phyloP scores from a whole-genome alignment of 2,888 invertebrate species.

The Trissolcus japonicus region DNA sequence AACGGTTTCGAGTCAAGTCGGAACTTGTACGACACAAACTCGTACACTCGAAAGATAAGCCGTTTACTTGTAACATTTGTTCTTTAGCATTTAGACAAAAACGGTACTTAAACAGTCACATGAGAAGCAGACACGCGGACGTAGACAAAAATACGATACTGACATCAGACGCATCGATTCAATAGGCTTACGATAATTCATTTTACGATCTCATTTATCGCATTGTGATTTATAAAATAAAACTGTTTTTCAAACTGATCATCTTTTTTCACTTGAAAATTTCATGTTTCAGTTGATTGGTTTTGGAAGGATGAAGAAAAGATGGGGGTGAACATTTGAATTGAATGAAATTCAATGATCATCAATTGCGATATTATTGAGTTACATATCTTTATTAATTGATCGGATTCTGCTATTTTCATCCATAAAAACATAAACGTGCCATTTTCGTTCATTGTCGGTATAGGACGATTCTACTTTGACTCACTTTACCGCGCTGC shows the following conservation, averaged over 20 bases:
- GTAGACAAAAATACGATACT: constrained; percentile 1
- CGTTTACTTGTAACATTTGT: constrained; percentile 77
- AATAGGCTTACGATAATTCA: too few relatives aligned
- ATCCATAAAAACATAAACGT: constrained; percentile 55
- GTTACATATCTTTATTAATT: constrained; percentile 50
- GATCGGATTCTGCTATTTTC: constrained; percentile 52
- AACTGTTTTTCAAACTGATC: too few relatives aligned
- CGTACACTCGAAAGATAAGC: constrained; percentile 77
- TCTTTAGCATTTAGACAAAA: constrained; percentile 77
- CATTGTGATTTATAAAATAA: too few relatives aligned
- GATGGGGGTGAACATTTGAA: too few relatives aligned
- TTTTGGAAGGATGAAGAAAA: too few relatives aligned
- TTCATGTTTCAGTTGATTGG: too few relatives aligned
- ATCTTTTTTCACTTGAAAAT: too few relatives aligned
- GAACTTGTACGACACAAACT: constrained; percentile 79
- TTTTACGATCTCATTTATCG: too few relatives aligned
- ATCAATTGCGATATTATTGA: constrained; percentile 26
- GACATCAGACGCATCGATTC: too few relatives aligned
- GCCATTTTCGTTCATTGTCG: constrained; percentile 50
- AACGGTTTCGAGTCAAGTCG: constrained; percentile 77
- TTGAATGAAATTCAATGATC: too few relatives aligned
- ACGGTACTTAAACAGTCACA: constrained; percentile 78
- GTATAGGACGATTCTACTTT: constrained; percentile 48
- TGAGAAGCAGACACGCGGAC: constrained; percentile 58
- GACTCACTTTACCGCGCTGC: constrained; percentile 54